Evolutionary conservation across 2,797 vertebrate species (phyloP).

Genomic region (Micropoecilia bifurca): DNA sequence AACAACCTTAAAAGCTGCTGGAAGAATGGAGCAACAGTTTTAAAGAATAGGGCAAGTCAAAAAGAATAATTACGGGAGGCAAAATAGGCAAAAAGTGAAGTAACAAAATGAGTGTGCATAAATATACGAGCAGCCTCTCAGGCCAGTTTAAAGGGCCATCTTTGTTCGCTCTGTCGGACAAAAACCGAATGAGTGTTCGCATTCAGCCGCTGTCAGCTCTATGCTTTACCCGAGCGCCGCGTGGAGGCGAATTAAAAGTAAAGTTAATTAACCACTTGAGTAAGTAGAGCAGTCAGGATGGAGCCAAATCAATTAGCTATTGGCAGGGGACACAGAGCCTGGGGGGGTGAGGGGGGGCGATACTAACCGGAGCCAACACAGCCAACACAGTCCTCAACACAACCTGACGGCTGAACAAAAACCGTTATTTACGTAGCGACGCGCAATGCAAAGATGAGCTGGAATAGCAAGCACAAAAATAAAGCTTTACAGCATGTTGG

Average conservation of each 20-base stretch:
- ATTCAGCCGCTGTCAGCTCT: slow-evolving; percentile 50
- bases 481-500: background rate
- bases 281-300: slow-evolving; percentile 71
- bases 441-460: background rate
- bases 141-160: slow-evolving; percentile 16
- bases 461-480: background rate
- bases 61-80: slow-evolving; percentile 3
- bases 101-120: no score
- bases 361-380: slow-evolving; percentile 47
- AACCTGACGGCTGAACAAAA: background rate
- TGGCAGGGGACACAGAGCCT: slow-evolving; percentile 68
- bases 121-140: background rate
- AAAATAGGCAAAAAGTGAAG: background rate
- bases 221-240: slow-evolving; percentile 44
- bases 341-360: slow-evolving; percentile 30
- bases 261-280: slow-evolving; percentile 79
- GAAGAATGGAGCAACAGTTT: background rate
- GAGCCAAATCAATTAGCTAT: slow-evolving; percentile 81
- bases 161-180: slow-evolving; percentile 26
- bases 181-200: slow-evolving; percentile 39
- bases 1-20: slow-evolving; percentile 6
- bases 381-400: slow-evolving; percentile 41
- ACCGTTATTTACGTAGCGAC: background rate
- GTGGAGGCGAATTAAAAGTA: slow-evolving; percentile 74
- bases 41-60: background rate